Evolutionary conservation across 2,888 invertebrate genomes (phyloP).

Genomic region (Drosophila nigricruria): DNA sequence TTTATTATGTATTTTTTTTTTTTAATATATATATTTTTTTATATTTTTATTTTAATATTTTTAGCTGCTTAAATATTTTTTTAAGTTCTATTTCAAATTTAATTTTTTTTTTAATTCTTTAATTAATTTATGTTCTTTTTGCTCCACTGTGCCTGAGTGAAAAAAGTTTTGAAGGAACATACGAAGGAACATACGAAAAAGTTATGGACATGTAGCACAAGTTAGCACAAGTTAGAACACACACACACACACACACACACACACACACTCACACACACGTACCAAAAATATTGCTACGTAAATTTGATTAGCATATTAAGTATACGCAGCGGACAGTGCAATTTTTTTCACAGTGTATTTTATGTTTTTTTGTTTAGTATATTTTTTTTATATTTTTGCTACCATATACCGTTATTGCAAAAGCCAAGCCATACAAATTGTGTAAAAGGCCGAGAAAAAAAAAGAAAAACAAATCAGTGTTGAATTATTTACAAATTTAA

Average conservation of each 20-base stretch:
- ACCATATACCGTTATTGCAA: neutral
- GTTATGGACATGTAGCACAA: slow-evolving; percentile 45
- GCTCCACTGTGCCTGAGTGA: slow-evolving; percentile 11
- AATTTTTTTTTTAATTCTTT: neutral
- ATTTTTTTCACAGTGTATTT: slow-evolving; percentile 14
- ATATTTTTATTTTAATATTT: neutral
- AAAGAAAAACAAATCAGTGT: slow-evolving; percentile 48
- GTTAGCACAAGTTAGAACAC: slow-evolving; percentile 44
- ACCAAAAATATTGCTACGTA: slow-evolving; percentile 9
- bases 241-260: slow-evolving; percentile 15
- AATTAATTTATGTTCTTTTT: rapidly evolving
- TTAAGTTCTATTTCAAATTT: neutral
- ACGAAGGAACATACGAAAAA: slow-evolving; percentile 23
- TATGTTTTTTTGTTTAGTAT: neutral
- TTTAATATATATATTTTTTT: neutral
- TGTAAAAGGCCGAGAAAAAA: neutral
- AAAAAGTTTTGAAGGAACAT: slow-evolving; percentile 21
- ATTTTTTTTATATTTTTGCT: neutral
- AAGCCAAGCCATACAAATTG: slow-evolving; percentile 5
- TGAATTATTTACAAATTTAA: slow-evolving; percentile 57
- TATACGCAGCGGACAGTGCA: slow-evolving; percentile 51
- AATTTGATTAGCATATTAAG: slow-evolving; percentile 71
- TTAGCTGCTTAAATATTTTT: neutral
- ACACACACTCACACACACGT: slow-evolving; percentile 1
- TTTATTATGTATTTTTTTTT: neutral